Conservation (phyloP, 2,888 invertebrate species). For the Ophraella communa region DNA sequence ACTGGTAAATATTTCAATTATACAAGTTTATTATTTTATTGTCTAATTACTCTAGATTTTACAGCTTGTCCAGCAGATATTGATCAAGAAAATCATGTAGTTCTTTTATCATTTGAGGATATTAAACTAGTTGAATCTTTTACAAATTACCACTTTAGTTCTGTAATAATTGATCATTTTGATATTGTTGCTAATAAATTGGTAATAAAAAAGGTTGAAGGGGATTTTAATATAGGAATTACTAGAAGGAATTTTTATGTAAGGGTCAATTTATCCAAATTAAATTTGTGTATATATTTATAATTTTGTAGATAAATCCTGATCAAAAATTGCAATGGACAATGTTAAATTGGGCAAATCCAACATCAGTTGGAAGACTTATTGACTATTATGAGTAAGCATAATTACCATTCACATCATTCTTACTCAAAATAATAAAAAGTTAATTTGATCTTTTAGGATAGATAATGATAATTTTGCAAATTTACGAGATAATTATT, state of each 20-base stretch:
- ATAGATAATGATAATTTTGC: constrained; percentile 48
- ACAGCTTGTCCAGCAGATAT: constrained; percentile 37
- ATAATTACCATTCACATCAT: too few species aligned
- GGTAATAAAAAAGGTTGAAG: constrained; percentile 44
- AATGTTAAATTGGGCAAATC: constrained; percentile 54
- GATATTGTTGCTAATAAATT: constrained; percentile 50
- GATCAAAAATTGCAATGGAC: constrained; percentile 54
- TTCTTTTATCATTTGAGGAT: constrained; percentile 42
- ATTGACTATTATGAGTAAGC: constrained; percentile 48
- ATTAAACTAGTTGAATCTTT: constrained; percentile 46
- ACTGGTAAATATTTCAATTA: constrained; percentile 39
- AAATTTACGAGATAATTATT: constrained; percentile 49
- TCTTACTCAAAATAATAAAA: not conserved
- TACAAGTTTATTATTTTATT: not conserved
- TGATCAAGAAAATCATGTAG: constrained; percentile 32
- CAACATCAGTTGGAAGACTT: constrained; percentile 49
- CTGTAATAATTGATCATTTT: constrained; percentile 49
- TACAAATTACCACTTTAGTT: constrained; percentile 43
- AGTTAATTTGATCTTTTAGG: constrained; percentile 39
- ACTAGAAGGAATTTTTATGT: constrained; percentile 53
- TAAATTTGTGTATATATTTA: not conserved
- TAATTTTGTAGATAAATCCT: constrained; percentile 45
- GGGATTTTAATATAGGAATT: constrained; percentile 52
- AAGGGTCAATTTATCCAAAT: constrained; percentile 27
- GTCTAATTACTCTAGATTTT: constrained; percentile 16